Percentiles rank a stretch among this genome's conserved stretches.
phyloP scores from a whole-genome alignment of 1,140 invertebrate species.

The Helicoverpa zea region DNA sequence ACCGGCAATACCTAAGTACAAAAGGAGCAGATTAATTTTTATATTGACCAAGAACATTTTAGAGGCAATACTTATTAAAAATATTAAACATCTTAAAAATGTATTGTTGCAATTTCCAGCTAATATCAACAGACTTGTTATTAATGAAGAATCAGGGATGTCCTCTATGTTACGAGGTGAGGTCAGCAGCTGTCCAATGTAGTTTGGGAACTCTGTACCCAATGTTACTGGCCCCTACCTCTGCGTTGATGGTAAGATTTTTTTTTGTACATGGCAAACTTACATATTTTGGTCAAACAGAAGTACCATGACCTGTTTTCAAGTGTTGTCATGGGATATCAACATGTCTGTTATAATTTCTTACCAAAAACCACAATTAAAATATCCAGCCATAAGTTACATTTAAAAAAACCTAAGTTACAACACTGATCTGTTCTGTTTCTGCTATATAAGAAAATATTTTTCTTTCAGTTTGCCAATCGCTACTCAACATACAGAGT shows the following conservation, averaged over 20 bases:
- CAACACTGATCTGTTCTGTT: not conserved
- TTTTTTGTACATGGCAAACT: too few species aligned
- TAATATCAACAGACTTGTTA: conserved; percentile 79
- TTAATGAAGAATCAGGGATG: conserved; percentile 76
- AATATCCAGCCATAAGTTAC: too few species aligned
- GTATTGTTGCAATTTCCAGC: conserved; percentile 67
- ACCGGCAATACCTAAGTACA: too few species aligned
- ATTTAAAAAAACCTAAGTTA: not conserved
- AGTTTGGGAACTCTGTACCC: conserved; percentile 78
- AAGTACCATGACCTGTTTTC: too few species aligned
- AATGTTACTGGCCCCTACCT: conserved; percentile 77
- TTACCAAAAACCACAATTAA: too few species aligned
- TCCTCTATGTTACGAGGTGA: conserved; percentile 84
- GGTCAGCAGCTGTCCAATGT: conserved; percentile 72
- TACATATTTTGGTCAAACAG: too few species aligned
- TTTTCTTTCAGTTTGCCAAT: conserved; percentile 81
- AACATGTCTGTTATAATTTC: too few species aligned
- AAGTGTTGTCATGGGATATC: too few species aligned
- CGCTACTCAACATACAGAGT: conserved; percentile 80
- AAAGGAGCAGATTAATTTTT: too few species aligned
- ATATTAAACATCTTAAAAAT: not conserved
- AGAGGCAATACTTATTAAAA: not conserved
- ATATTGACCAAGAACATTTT: too few species aligned
- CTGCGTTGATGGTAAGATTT: conserved; percentile 83
- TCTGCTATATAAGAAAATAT: not conserved